phyloP scores from a whole-genome alignment of 2,797 vertebrate genomes.

The Catostomus latipinnis region DNA sequence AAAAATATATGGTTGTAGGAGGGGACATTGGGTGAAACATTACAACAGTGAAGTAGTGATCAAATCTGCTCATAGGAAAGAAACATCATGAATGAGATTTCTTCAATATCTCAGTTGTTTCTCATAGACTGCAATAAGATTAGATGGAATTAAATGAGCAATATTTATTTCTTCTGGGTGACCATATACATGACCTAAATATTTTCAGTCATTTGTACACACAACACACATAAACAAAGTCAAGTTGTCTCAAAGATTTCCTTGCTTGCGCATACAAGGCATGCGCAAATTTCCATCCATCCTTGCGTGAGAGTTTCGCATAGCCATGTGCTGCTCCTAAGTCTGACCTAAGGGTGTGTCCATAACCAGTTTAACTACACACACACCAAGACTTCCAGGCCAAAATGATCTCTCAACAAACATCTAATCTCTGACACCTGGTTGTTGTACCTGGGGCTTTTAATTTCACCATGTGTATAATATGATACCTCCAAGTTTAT shows the following conservation, averaged over 20 bases:
- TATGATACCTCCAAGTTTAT: slow-evolving; percentile 45
- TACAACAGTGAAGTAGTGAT: too few relatives aligned
- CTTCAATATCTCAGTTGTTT: too few relatives aligned
- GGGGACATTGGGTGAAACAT: not conserved
- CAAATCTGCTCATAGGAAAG: too few relatives aligned
- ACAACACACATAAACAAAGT: not conserved
- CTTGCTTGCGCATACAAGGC: slow-evolving; percentile 13
- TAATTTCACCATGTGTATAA: slow-evolving; percentile 51
- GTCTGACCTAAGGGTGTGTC: slow-evolving; percentile 51
- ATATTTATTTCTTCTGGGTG: not conserved
- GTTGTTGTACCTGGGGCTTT: slow-evolving; percentile 7
- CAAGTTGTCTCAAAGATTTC: not conserved
- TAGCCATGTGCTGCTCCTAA: slow-evolving; percentile 37
- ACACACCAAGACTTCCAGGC: slow-evolving; percentile 22
- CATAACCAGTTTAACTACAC: slow-evolving; percentile 14
- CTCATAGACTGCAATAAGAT: too few relatives aligned
- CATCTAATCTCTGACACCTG: slow-evolving; percentile 49
- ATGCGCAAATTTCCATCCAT: slow-evolving; percentile 32
- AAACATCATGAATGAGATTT: too few relatives aligned
- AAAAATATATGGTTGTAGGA: not conserved
- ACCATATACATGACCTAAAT: not conserved
- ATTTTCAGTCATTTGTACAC: not conserved
- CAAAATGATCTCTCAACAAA: slow-evolving; percentile 24
- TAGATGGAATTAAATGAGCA: not conserved
- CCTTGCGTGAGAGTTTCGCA: slow-evolving; percentile 27